phyloP scores from a whole-genome alignment of 2,113 vertebrate genomes.

The Petromus typicus region DNA sequence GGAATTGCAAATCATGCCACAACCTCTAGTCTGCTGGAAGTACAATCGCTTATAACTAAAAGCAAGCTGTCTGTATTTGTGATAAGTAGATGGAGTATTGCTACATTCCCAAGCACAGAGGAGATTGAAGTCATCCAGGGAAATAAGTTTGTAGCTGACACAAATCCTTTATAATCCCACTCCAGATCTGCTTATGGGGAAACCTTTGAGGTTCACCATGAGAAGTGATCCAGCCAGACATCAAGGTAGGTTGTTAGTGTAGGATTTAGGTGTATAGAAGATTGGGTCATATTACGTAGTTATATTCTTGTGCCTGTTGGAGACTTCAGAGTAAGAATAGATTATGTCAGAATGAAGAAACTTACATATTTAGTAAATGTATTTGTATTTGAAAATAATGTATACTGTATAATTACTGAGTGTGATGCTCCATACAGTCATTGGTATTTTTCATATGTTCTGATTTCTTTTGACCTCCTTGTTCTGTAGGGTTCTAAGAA shows the following conservation, averaged over 20 bases:
- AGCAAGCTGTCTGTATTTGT: background rate
- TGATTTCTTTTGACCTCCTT: background rate
- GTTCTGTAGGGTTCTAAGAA: background rate
- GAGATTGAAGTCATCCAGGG: constrained; percentile 7
- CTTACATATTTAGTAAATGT: background rate
- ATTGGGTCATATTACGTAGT: background rate
- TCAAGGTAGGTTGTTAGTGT: background rate
- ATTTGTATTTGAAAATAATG: background rate
- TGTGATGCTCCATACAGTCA: background rate
- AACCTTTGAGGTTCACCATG: background rate
- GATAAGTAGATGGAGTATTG: background rate
- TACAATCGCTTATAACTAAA: constrained; percentile 7
- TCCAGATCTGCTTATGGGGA: background rate
- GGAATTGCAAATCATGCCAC: background rate
- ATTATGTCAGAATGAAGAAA: background rate
- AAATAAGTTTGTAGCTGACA: background rate
- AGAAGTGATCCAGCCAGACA: background rate
- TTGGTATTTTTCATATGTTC: background rate
- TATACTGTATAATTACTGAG: background rate
- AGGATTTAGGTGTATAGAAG: background rate
- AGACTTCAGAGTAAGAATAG: constrained; percentile 25
- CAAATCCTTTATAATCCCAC: background rate
- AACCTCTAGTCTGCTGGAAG: background rate
- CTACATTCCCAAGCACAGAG: background rate
- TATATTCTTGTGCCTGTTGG: background rate